These are phyloP conservation scores for Mastacembelus armatus DNA, from an alignment of 2,797 vertebrate species.

Conservation along the genomic window DNA sequence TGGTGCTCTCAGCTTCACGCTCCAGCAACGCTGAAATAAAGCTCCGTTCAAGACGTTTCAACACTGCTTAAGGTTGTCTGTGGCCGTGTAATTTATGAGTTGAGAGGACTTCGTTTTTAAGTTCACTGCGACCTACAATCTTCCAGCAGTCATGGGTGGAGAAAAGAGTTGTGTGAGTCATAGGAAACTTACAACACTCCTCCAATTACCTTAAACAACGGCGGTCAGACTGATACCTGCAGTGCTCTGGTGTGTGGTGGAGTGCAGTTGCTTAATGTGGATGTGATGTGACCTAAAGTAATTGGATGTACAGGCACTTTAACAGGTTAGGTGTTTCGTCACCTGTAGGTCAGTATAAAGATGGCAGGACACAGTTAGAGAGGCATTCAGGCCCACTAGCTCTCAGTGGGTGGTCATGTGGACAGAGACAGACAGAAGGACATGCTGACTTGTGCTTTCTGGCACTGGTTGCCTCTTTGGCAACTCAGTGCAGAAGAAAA, in stretches of 20 bases:
- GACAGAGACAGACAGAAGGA: slow-evolving; percentile 47
- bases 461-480: slow-evolving; percentile 41
- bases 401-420: slow-evolving; percentile 78
- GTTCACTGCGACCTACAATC: slow-evolving; percentile 79
- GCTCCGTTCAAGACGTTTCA: slow-evolving; percentile 86
- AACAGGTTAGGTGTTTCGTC: slow-evolving; percentile 60
- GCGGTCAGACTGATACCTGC: slow-evolving; percentile 62
- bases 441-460: slow-evolving; percentile 39
- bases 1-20: slow-evolving; percentile 82
- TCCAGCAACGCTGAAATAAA: slow-evolving; percentile 85
- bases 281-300: slow-evolving; percentile 54
- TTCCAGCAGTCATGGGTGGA: slow-evolving; percentile 79
- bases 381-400: slow-evolving; percentile 28
- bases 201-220: slow-evolving; percentile 76
- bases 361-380: slow-evolving; percentile 36
- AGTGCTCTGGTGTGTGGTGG: slow-evolving; percentile 29
- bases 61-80: slow-evolving; percentile 86
- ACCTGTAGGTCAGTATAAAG: slow-evolving; percentile 62
- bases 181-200: slow-evolving; percentile 83
- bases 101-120: slow-evolving; percentile 78
- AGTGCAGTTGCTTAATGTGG: slow-evolving; percentile 46
- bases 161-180: slow-evolving; percentile 80
- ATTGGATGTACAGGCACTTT: slow-evolving; percentile 55
- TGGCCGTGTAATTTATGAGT: slow-evolving; percentile 85
- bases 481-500: slow-evolving; percentile 31